A percentile compares a stretch with the other conserved stretches of the same genome.
Evolutionary conservation across 2,888 invertebrate genomes (phyloP).

Genomic region (Autographa gamma): DNA sequence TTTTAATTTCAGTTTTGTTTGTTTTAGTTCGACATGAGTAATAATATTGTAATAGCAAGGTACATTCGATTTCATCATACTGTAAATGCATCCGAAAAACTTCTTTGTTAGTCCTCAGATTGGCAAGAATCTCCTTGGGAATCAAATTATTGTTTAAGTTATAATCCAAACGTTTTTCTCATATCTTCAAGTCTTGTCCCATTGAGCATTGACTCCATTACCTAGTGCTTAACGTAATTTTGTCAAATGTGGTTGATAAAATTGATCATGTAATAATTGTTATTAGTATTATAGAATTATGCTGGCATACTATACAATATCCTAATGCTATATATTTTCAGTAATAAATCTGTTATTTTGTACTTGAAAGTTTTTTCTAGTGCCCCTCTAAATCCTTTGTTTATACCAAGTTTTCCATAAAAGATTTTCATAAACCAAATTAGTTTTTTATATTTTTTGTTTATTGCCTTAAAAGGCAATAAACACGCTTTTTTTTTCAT

Average conservation of each 20-base stretch:
- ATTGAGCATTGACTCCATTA: background rate
- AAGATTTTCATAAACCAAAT: no score
- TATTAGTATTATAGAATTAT: conserved; percentile 40
- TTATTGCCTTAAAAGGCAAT: no score
- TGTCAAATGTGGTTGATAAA: conserved; percentile 37
- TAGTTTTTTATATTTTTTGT: no score
- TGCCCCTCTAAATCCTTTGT: no score
- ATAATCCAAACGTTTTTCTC: background rate
- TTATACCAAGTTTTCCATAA: no score
- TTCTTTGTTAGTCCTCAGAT: background rate
- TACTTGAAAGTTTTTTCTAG: background rate
- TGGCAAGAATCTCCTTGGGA: background rate
- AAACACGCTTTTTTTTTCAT: no score
- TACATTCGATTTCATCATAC: no score
- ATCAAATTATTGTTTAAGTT: background rate
- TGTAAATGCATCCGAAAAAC: background rate
- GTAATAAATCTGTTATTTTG: conserved; percentile 14
- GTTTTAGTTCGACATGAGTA: no score
- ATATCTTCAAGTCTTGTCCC: no score
- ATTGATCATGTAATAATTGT: conserved; percentile 48
- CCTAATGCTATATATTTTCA: conserved; percentile 20
- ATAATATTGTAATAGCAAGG: no score
- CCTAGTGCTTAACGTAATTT: background rate
- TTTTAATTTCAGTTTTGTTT: no score
- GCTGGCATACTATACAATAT: conserved; percentile 27